These are phyloP conservation scores for Drosophila oshimai DNA, from an alignment of 1,140 invertebrate genomes.

Conservation along the genomic window DNA sequence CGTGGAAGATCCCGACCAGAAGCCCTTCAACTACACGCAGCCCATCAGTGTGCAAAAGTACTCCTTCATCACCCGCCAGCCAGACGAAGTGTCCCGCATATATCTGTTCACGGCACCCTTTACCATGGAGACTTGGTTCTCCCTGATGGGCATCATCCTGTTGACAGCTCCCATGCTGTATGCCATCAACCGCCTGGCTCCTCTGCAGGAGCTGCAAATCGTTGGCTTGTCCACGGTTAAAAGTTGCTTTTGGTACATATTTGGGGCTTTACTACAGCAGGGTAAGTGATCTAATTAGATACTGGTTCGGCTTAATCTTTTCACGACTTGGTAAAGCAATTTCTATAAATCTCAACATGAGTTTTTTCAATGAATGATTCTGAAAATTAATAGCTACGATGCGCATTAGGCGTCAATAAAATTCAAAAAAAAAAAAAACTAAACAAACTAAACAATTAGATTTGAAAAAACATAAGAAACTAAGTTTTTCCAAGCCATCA, in stretches of 20 bases:
- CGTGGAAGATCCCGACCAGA: conserved; percentile 85
- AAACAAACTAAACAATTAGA: too few relatives aligned
- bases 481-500: too few relatives aligned
- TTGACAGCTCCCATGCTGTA: conserved; percentile 92
- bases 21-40: conserved; percentile 90
- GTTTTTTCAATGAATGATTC: too few relatives aligned
- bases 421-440: too few relatives aligned
- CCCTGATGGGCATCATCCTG: conserved; percentile 87
- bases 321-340: too few relatives aligned
- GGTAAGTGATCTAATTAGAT: conserved; percentile 85
- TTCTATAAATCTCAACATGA: too few relatives aligned
- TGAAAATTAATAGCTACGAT: too few relatives aligned
- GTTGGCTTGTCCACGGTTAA: conserved; percentile 87
- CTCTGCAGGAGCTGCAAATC: conserved; percentile 86
- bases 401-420: too few relatives aligned
- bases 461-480: too few relatives aligned
- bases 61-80: conserved; percentile 89
- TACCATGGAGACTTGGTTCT: conserved; percentile 92
- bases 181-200: conserved; percentile 88
- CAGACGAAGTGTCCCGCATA: conserved; percentile 89
- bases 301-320: too few relatives aligned
- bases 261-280: conserved; percentile 95
- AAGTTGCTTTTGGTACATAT: conserved; percentile 95
- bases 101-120: conserved; percentile 94
- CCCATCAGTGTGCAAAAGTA: conserved; percentile 91